Evolutionary conservation across 2,888 invertebrate species (phyloP).

Genomic region (Galerucella calmariensis): DNA sequence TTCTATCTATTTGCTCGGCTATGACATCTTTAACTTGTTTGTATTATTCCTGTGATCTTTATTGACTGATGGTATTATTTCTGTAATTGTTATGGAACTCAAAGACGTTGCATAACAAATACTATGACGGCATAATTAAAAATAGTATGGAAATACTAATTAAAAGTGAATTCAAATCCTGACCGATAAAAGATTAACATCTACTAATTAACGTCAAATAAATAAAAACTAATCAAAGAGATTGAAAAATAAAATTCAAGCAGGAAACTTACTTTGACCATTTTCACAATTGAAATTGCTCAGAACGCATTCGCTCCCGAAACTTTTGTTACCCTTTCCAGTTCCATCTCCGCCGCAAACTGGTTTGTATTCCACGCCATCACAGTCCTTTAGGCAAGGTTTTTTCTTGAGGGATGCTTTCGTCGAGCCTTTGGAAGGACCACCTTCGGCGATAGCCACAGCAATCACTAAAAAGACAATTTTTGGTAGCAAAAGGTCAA

Average conservation of each 20-base stretch:
- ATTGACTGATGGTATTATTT: no score
- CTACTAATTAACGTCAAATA: no score
- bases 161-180: no score
- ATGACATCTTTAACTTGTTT: no score
- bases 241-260: neutral
- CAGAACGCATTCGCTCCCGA: slow-evolving; percentile 73
- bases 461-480: slow-evolving; percentile 61
- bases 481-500: neutral
- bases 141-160: no score
- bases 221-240: slow-evolving; percentile 41
- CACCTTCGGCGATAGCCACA: slow-evolving; percentile 63
- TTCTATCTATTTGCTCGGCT: no score
- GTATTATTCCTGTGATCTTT: no score
- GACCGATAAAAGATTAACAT: no score
- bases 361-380: slow-evolving; percentile 66
- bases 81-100: no score
- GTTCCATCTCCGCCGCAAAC: slow-evolving; percentile 73
- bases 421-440: slow-evolving; percentile 73
- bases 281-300: slow-evolving; percentile 75
- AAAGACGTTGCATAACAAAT: no score
- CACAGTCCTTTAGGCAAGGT: slow-evolving; percentile 70
- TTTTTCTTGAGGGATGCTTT: slow-evolving; percentile 70
- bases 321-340: slow-evolving; percentile 69
- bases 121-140: no score
- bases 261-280: slow-evolving; percentile 68